Conservation (phyloP, 2,888 invertebrate species). For the Spodoptera littoralis region DNA sequence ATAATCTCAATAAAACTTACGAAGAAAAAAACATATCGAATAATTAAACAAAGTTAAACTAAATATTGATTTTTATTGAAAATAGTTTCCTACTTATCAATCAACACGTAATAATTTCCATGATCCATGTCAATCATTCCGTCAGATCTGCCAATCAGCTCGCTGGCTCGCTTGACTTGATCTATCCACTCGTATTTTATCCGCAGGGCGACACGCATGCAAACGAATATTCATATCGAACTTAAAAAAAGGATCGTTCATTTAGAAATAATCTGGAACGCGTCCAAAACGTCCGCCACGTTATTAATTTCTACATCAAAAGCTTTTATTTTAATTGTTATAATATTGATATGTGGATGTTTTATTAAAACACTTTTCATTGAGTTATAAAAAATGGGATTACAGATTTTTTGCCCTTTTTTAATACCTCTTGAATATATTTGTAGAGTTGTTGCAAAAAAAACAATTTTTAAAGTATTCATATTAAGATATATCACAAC, state of each 20-base stretch:
- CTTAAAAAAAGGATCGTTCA: conserved; percentile 69
- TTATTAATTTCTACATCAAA: conserved; percentile 73
- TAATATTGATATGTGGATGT: conserved; percentile 51
- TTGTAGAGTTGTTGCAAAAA: no score
- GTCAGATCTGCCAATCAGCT: background rate
- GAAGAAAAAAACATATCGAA: no score
- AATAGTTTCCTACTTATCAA: no score
- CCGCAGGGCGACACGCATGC: conserved; percentile 76
- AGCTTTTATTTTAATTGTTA: conserved; percentile 73
- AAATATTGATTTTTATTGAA: no score
- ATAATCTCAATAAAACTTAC: no score
- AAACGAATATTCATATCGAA: conserved; percentile 82
- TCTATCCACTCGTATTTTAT: conserved; percentile 61
- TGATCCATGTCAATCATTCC: background rate
- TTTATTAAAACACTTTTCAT: conserved; percentile 11
- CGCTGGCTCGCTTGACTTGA: conserved; percentile 34
- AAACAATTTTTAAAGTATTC: conserved; percentile 14
- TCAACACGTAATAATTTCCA: no score
- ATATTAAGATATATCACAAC: conserved; percentile 28
- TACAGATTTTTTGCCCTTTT: background rate
- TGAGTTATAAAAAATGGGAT: background rate
- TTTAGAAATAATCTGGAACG: conserved; percentile 80
- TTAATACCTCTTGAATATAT: no score
- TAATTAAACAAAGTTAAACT: no score
- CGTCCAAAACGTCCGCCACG: conserved; percentile 72